Conservation (phyloP, 2,113 vertebrate species). For the Sceloporus undulatus region DNA sequence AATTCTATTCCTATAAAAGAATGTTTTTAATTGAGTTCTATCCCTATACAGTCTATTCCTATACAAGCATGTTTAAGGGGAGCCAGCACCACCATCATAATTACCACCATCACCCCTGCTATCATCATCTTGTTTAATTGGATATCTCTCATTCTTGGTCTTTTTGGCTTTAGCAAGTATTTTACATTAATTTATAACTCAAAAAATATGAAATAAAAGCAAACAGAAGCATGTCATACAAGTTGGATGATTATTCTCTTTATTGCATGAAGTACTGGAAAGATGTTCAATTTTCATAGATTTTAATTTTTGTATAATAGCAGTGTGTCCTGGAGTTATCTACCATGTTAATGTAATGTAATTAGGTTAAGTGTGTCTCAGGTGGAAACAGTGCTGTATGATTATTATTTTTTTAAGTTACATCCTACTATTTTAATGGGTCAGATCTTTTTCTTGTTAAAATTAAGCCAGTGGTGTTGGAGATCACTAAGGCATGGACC, state of each 20-base stretch:
- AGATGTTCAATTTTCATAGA: conserved; percentile 30
- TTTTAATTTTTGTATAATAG: conserved; percentile 58
- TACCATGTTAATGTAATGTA: conserved; percentile 68
- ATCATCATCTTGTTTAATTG: conserved; percentile 1
- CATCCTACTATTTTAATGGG: conserved; percentile 66
- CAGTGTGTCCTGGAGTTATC: conserved; percentile 58
- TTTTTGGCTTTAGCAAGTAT: conserved; percentile 19
- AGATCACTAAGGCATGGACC: conserved; percentile 37
- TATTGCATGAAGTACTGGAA: conserved; percentile 16
- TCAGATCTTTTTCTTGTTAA: conserved; percentile 60
- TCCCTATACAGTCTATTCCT: background rate
- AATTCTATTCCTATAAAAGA: too few relatives aligned
- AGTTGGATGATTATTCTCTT: conserved; percentile 37
- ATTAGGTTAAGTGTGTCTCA: conserved; percentile 76
- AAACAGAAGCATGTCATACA: background rate
- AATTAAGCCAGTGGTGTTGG: conserved; percentile 62
- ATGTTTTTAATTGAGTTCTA: too few relatives aligned
- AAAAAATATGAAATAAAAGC: conserved; percentile 36
- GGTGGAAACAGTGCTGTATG: conserved; percentile 54
- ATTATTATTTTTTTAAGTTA: conserved; percentile 40
- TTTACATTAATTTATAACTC: conserved; percentile 13
- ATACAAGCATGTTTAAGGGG: background rate
- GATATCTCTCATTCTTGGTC: conserved; percentile 30
- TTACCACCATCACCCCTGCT: too few relatives aligned
- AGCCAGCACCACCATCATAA: too few relatives aligned